Conservation (phyloP, 2,113 vertebrate genomes). For the Mungos mungo region DNA sequence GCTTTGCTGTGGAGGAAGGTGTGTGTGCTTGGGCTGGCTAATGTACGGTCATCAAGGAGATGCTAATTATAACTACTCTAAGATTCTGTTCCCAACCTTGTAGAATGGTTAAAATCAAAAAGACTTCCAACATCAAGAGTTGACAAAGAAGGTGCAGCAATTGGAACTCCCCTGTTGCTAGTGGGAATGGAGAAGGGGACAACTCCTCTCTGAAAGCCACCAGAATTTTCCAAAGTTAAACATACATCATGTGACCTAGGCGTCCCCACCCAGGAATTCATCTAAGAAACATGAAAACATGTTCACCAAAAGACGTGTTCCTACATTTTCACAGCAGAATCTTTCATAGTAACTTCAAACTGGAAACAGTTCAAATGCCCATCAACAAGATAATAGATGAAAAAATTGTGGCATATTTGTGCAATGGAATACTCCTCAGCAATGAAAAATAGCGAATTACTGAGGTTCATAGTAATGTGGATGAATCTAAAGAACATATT, state of each 20-base stretch:
- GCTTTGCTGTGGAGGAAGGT: accelerated
- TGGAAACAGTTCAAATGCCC: not conserved
- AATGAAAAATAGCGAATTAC: not conserved
- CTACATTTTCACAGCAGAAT: not conserved
- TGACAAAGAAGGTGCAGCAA: not conserved
- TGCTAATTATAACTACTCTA: not conserved
- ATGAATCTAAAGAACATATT: not conserved
- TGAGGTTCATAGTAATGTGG: not conserved
- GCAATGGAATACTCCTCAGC: not conserved
- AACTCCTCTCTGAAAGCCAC: not conserved
- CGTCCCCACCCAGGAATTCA: not conserved
- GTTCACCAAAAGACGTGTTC: not conserved
- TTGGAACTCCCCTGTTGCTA: not conserved
- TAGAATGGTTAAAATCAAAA: not conserved
- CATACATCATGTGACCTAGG: not conserved
- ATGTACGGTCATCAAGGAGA: not conserved
- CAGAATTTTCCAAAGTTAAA: not conserved
- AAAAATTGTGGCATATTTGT: not conserved
- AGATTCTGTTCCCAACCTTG: too few species aligned
- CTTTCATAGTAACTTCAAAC: not conserved
- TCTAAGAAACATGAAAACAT: not conserved
- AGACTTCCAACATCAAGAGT: too few species aligned
- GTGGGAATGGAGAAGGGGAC: not conserved
- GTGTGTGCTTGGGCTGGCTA: not conserved
- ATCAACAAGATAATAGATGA: not conserved